phyloP scores from a whole-genome alignment of 2,113 vertebrate genomes.

The Actenoides lindsayi region DNA sequence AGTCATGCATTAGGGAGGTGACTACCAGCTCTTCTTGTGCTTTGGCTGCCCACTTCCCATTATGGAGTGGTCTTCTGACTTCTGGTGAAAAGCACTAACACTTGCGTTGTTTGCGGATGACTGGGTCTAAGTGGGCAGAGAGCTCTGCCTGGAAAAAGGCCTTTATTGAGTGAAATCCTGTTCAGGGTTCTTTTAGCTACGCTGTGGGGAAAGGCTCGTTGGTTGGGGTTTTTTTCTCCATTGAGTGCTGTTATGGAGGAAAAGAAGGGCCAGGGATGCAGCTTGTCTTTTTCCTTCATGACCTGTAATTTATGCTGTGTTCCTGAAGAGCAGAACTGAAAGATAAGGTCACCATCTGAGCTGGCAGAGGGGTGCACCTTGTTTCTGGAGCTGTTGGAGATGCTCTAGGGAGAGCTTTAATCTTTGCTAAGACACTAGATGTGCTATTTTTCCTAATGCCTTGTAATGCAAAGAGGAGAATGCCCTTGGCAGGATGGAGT shows the following conservation, averaged over 20 bases:
- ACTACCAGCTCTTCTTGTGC: not conserved
- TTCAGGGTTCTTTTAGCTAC: not conserved
- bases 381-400: not conserved
- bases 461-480: not conserved
- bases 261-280: not conserved
- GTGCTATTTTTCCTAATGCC: not conserved
- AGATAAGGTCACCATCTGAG: not conserved
- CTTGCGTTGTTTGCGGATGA: not conserved
- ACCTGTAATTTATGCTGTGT: not conserved
- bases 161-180: not conserved
- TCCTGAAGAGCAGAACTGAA: not conserved
- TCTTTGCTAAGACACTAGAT: not conserved
- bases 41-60: not conserved
- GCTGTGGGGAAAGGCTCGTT: not conserved
- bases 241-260: not conserved
- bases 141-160: not conserved
- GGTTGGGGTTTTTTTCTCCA: too few relatives aligned
- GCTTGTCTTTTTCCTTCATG: not conserved
- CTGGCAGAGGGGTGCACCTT: not conserved
- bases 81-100: not conserved
- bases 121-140: not conserved
- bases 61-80: not conserved
- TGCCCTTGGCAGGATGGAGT: not conserved
- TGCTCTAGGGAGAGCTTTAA: not conserved
- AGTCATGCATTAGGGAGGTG: not conserved